phyloP scores from a whole-genome alignment of 1,140 invertebrate genomes.

The Alviniconcha marisindica region DNA sequence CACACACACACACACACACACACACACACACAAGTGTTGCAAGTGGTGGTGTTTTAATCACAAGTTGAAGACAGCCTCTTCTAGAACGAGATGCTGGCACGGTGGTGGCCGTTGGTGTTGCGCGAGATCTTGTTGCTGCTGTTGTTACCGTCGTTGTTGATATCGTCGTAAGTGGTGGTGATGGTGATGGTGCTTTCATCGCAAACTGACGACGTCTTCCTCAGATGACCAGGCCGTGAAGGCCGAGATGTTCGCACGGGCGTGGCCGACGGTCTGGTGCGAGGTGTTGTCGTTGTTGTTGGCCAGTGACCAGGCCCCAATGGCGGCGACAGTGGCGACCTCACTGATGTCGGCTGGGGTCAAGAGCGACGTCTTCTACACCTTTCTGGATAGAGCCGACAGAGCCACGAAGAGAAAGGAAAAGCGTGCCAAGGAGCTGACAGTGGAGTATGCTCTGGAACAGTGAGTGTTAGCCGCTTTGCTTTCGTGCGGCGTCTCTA shows the following conservation, averaged over 20 bases:
- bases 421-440: conserved; percentile 5
- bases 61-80: background rate
- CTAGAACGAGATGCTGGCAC: too few relatives aligned
- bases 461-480: too few relatives aligned
- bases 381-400: conserved; percentile 26
- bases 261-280: conserved; percentile 20
- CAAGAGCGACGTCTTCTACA: conserved; percentile 3
- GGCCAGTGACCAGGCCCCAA: background rate
- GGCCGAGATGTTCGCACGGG: background rate
- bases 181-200: too few relatives aligned
- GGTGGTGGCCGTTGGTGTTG: too few relatives aligned
- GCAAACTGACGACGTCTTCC: too few relatives aligned
- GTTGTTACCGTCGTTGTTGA: too few relatives aligned
- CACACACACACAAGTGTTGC: background rate
- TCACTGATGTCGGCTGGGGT: background rate
- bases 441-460: conserved; percentile 14
- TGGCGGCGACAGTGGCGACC: background rate
- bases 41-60: background rate
- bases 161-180: too few relatives aligned
- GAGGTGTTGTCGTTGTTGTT: conserved; percentile 16
- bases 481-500: too few relatives aligned
- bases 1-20: conserved; percentile 16
- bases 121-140: too few relatives aligned
- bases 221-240: background rate
- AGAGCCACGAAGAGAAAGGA: conserved; percentile 5